Base-by-base conservation (phyloP, 2,888 invertebrate species). In the Drosophila niveifrons region DNA sequence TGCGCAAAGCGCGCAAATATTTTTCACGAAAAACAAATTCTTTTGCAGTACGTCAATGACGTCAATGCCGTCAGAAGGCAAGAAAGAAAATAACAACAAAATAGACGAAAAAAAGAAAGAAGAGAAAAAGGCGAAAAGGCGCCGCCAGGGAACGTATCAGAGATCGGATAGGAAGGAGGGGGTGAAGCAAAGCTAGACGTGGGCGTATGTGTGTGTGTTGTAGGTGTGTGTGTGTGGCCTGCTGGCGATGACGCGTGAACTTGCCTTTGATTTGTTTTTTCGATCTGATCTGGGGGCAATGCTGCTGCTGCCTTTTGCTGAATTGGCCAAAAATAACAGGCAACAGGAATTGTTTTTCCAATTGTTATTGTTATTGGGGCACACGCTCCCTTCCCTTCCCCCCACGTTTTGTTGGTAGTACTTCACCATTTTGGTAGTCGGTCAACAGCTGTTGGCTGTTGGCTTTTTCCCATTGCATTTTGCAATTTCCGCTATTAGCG, bases 21-120 rank as follows among this genome's bases (percentile, higher is more conserved):
- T 87, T 83, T 87, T 82, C 85, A 72, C 72, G 88, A 85, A 85
- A 85, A 85, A 88, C 85, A 88, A 81, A 85, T 85, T 85, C 85
- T 78, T 85, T 75, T 75, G 83, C 85, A 56, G 73, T 69, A 79
- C 77, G 81, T 85, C 82, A 83, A 85, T 86, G 88, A 86, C 85
- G 85, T 86, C 88, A 86, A 86, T 86, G 77, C 81, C 81, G 81
- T 80, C 78, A 78, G 53, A 68, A 66, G 61, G 70, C n/a, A 65
- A 58, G 36, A 68, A 41, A 46, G 65, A 50, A 13, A 36, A 18
- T 28, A 11, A 10, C 23, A 23, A 23, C 23, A 23, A 23, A 23
- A 23, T 23, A 36, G 34, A 17, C 15, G 34, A 46, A 17, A 41
- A 13, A n/a, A n/a, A n/a, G n/a, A n/a, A 46, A 18, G 34, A 28